phyloP scores from a whole-genome alignment of 2,797 vertebrate species.

The Triplophysa bombifrons region DNA sequence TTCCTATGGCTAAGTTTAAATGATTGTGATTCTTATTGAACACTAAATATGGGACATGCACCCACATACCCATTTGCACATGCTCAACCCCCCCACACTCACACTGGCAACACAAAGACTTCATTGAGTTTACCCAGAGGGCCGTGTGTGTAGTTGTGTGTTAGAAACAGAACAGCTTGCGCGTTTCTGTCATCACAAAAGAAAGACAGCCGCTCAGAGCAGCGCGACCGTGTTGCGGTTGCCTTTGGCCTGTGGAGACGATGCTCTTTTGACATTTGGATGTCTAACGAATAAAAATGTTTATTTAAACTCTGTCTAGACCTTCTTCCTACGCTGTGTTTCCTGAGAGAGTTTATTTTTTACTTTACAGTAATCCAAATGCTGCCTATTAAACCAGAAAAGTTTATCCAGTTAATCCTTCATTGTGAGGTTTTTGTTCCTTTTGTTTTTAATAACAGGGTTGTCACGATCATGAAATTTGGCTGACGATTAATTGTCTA shows the following conservation, averaged over 20 bases:
- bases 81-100: neutral
- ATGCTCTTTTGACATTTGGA: constrained; percentile 44
- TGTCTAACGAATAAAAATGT: constrained; percentile 47
- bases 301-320: constrained; percentile 35
- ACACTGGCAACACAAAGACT: constrained; percentile 56
- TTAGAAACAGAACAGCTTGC: constrained; percentile 53
- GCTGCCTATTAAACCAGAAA: neutral
- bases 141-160: constrained; percentile 55
- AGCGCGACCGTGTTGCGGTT: constrained; percentile 47
- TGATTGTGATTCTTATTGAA: neutral
- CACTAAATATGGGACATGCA: neutral
- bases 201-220: constrained; percentile 45
- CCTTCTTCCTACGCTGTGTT: constrained; percentile 36
- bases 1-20: too few species aligned
- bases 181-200: constrained; percentile 55
- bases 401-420: neutral
- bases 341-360: neutral
- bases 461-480: too few species aligned
- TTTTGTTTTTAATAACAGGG: too few species aligned
- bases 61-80: constrained; percentile 6
- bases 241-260: constrained; percentile 39
- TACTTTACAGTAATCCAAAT: neutral
- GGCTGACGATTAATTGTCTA: too few species aligned
- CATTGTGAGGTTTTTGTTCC: too few species aligned
- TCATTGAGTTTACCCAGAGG: constrained; percentile 57